Conservation (phyloP, 2,888 invertebrate species). For the Agrotis clavis region DNA sequence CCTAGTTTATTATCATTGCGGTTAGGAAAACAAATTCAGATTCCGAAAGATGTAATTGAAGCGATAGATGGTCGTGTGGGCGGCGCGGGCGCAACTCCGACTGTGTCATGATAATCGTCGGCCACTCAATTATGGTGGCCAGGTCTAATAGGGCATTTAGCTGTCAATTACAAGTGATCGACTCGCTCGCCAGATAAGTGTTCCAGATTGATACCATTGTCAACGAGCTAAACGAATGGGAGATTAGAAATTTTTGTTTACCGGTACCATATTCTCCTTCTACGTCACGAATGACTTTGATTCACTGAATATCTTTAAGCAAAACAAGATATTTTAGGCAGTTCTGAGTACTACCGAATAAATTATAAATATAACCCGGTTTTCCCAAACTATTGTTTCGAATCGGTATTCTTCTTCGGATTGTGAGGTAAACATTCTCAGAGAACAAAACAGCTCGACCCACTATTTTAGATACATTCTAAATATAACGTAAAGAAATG, state of each 20-base stretch:
- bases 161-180: slow-evolving; percentile 83
- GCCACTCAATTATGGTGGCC: slow-evolving; percentile 78
- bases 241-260: slow-evolving; percentile 47
- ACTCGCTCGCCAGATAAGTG: slow-evolving; percentile 66
- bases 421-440: slow-evolving; percentile 35
- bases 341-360: slow-evolving; percentile 15
- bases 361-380: slow-evolving; percentile 33
- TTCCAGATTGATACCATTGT: slow-evolving; percentile 68
- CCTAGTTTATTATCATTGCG: slow-evolving; percentile 57
- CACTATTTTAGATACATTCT: slow-evolving; percentile 49
- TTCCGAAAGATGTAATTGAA: slow-evolving; percentile 65
- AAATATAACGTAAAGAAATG: slow-evolving; percentile 50
- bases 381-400: slow-evolving; percentile 35
- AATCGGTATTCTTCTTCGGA: slow-evolving; percentile 31
- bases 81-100: slow-evolving; percentile 70
- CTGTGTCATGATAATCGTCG: slow-evolving; percentile 70
- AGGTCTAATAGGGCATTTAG: slow-evolving; percentile 82
- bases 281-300: neutral
- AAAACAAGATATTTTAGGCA: slow-evolving; percentile 25
- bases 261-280: slow-evolving; percentile 7
- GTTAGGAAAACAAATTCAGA: slow-evolving; percentile 66
- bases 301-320: slow-evolving; percentile 8
- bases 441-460: slow-evolving; percentile 22
- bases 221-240: slow-evolving; percentile 54
- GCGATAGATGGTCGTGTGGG: slow-evolving; percentile 66